These are phyloP conservation scores for Cryptops parisi DNA, from an alignment of 2,888 invertebrate species.

Conservation along the genomic window DNA sequence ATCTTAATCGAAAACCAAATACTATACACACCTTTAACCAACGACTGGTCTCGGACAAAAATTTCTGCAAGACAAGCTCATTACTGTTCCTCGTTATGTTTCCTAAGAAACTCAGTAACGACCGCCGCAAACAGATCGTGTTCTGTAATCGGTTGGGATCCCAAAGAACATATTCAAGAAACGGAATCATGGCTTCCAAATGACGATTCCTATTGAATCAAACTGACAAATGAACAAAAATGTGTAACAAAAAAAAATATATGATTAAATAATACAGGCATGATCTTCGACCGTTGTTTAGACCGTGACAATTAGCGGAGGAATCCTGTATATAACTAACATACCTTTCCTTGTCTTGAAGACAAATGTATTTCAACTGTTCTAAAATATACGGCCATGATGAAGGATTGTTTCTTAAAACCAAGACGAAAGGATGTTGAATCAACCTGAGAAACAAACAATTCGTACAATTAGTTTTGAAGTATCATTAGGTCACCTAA, in stretches of 20 bases:
- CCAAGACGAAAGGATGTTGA: not conserved
- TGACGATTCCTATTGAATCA: not conserved
- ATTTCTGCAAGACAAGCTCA: not conserved
- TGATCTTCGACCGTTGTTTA: no score
- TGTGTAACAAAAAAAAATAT: not conserved
- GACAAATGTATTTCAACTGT: not conserved
- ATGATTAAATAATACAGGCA: no score
- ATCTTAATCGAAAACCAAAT: no score
- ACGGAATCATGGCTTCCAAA: not conserved
- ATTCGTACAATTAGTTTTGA: no score
- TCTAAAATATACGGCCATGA: constrained; percentile 3
- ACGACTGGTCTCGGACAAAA: not conserved
- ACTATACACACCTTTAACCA: not conserved
- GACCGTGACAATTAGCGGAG: no score
- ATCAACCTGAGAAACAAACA: no score
- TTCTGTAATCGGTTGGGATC: not conserved
- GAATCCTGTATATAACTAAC: no score
- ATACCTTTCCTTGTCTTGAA: not conserved
- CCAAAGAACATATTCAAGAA: not conserved
- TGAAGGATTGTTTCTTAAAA: not conserved
- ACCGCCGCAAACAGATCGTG: not conserved
- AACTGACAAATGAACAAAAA: not conserved
- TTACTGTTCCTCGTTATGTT: no score
- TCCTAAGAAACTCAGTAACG: no score
- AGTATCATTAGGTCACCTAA: no score